Conservation (phyloP, 2,888 invertebrate species). For the Epinotia demarniana region DNA sequence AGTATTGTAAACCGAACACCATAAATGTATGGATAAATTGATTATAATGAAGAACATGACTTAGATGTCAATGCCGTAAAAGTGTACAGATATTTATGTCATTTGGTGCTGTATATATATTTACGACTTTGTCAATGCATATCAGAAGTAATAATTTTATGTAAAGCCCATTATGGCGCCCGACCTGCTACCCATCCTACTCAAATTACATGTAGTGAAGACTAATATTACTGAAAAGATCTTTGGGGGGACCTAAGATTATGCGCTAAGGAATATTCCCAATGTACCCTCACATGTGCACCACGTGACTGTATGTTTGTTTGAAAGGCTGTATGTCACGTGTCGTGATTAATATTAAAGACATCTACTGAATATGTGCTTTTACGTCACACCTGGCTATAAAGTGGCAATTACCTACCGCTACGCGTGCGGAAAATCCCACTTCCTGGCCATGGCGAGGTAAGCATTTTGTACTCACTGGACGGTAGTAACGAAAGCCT, state of each 20-base stretch:
- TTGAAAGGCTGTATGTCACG: background rate
- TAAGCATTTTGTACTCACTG: too few species aligned
- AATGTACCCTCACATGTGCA: background rate
- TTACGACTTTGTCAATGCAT: background rate
- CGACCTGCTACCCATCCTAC: background rate
- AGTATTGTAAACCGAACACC: too few species aligned
- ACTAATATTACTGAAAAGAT: background rate
- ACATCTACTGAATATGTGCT: background rate
- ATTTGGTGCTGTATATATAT: background rate
- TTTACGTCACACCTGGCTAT: too few species aligned
- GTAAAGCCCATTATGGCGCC: background rate
- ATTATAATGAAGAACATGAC: background rate
- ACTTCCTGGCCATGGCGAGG: too few species aligned
- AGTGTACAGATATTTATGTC: background rate
- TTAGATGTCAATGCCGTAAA: background rate
- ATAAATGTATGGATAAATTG: background rate
- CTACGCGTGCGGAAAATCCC: too few species aligned
- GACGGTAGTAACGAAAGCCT: too few species aligned
- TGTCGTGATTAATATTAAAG: background rate
- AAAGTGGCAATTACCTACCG: too few species aligned
- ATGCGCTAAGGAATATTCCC: slow-evolving; percentile 6
- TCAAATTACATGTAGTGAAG: background rate
- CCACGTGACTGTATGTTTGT: background rate
- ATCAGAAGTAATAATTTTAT: background rate
- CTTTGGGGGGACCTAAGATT: background rate